Percentiles rank a stretch among this genome's conserved stretches.
Conservation (phyloP, 2,888 invertebrate species). For the Orthosia incerta region DNA sequence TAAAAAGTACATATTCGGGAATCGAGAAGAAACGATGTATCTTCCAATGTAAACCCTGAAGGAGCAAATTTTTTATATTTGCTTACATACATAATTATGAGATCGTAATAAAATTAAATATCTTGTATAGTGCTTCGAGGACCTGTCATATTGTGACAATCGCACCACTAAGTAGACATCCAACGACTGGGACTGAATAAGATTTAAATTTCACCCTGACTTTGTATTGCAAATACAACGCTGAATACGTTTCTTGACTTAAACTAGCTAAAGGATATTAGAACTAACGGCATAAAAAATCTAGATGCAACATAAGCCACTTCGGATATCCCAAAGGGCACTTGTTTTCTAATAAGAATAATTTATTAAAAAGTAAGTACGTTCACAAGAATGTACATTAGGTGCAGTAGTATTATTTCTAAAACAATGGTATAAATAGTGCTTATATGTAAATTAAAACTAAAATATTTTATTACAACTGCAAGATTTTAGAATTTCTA, state of each 20-base stretch:
- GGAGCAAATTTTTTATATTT: constrained; percentile 1
- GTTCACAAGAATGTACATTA: too few species aligned
- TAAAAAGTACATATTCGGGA: not conserved
- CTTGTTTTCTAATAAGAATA: too few species aligned
- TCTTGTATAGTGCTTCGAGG: not conserved
- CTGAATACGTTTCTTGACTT: too few species aligned
- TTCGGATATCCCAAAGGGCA: not conserved
- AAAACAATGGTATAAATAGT: too few species aligned
- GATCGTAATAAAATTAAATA: constrained; percentile 23
- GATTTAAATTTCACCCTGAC: not conserved
- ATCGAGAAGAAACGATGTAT: not conserved
- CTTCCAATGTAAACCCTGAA: not conserved
- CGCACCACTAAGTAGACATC: not conserved
- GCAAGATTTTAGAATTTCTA: too few species aligned
- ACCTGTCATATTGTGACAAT: constrained; percentile 7
- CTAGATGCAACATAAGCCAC: not conserved
- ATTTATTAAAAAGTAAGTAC: too few species aligned
- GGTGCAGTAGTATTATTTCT: too few species aligned
- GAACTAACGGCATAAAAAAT: not conserved
- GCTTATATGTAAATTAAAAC: too few species aligned
- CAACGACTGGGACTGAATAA: not conserved
- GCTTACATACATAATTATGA: constrained; percentile 10
- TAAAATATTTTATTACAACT: too few species aligned
- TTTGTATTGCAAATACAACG: not conserved
- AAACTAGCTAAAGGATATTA: not conserved